These are phyloP conservation scores for Gallirallus australis DNA, from an alignment of 2,797 vertebrate species.

Conservation along the genomic window DNA sequence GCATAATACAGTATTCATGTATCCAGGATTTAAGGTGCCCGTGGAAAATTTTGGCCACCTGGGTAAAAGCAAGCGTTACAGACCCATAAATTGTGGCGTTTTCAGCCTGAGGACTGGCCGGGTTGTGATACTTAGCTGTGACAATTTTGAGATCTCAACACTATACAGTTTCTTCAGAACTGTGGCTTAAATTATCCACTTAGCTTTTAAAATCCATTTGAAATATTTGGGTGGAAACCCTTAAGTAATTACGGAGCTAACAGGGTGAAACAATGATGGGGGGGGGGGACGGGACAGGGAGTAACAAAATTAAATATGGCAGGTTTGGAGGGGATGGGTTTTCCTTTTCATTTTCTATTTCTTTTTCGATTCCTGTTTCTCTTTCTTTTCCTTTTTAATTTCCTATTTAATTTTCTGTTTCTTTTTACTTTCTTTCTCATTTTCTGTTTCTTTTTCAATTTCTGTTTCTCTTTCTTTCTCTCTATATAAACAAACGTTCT, in stretches of 20 bases:
- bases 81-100: fast-evolving
- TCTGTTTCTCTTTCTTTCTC: neutral
- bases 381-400: no score
- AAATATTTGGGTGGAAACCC: neutral
- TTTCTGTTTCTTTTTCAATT: no score
- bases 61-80: neutral
- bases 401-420: no score
- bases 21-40: neutral
- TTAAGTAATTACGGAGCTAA: neutral
- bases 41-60: neutral
- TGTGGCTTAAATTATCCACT: neutral
- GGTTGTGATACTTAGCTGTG: neutral
- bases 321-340: neutral
- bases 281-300: no score
- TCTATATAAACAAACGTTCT: neutral
- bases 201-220: neutral
- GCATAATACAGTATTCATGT: neutral
- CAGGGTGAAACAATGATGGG: neutral
- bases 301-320: neutral
- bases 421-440: no score
- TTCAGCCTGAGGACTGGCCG: neutral
- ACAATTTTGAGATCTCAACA: neutral
- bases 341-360: no score
- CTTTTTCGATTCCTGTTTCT: no score
- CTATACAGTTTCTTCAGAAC: neutral